Base-by-base conservation (phyloP, 2,797 vertebrate genomes). In the Propithecus deckenii region DNA sequence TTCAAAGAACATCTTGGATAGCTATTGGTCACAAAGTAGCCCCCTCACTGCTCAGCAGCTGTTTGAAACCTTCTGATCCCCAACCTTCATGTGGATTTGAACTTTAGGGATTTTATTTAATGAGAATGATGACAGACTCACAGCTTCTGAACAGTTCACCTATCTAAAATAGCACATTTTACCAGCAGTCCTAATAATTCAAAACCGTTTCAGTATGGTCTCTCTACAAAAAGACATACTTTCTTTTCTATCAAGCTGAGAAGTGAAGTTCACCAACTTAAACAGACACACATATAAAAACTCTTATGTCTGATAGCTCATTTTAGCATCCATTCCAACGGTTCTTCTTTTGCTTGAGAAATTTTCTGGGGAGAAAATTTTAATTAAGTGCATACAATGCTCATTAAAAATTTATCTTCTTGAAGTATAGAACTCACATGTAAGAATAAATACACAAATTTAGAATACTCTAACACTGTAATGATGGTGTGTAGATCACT, bases 51-150 rank as follows among this genome's bases (percentile, higher is more conserved):
- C 28, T 92, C 43, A 41, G 84, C 89, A 92, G 81, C 92, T 96
- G 32, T 91, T 94, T 92, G 67, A 94, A 95, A 96, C 12, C 75
- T 97, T 85, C 75, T 90, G 30, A 28, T 84, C 63, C 8, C 8
- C 5, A 43, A 92, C 86, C n/a, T 72, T 12, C 32, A 4, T 30
- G 61, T 91, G 72, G 89, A 95, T 98, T 95, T 97, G 43, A 87
- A 93, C 38, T 96, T 95, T 89, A 55, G 72, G 55, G n/a, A 55
- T 98, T 94, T 96, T 50, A 86, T 93, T 95, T 95, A 97, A 95
- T 65, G 32, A 30, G 87, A 86, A 90, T 7, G 15, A 43, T 57
- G 81, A 65, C 35, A 96, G 46, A 35, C 38, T 38, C 48, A 90
- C 75, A 93, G 79, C 48, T 71, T 92, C 52, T 76, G 43, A 94